These are phyloP conservation scores for Thamnaconus septentrionalis DNA, from an alignment of 2,113 vertebrate genomes.

Conservation along the genomic window DNA sequence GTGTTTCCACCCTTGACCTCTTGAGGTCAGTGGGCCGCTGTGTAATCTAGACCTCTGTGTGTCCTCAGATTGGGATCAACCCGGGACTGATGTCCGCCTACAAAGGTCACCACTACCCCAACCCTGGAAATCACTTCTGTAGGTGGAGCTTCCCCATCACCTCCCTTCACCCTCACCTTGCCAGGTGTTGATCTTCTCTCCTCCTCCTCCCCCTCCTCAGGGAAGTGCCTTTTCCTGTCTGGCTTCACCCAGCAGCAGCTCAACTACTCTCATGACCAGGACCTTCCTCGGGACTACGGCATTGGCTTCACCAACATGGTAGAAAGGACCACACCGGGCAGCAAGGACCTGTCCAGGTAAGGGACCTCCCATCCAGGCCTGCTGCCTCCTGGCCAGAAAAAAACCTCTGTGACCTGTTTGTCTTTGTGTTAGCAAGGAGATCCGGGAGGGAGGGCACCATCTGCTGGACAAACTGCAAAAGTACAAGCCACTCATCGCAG, in stretches of 20 bases:
- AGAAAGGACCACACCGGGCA: conserved; percentile 96
- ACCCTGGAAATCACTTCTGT: conserved; percentile 99
- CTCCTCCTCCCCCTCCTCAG: conserved; percentile 58
- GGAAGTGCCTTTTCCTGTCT: conserved; percentile 97
- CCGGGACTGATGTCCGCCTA: conserved; percentile 96
- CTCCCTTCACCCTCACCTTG: background rate
- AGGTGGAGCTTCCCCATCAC: conserved; percentile 61
- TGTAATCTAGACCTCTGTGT: conserved; percentile 3
- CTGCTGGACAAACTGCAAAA: conserved; percentile 94
- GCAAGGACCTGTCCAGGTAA: conserved; percentile 96
- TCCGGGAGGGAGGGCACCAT: conserved; percentile 95
- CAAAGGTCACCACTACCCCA: conserved; percentile 98
- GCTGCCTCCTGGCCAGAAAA: too few relatives aligned
- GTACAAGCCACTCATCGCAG: conserved; percentile 93
- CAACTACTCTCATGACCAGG: conserved; percentile 90
- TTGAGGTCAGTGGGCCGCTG: too few relatives aligned
- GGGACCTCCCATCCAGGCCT: background rate
- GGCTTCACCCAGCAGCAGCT: conserved; percentile 91
- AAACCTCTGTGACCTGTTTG: background rate
- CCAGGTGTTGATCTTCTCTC: background rate
- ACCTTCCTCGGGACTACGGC: conserved; percentile 88
- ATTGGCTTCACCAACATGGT: conserved; percentile 99
- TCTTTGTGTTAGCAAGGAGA: conserved; percentile 87
- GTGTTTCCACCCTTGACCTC: conserved; percentile 38
- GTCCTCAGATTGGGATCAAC: conserved; percentile 94